phyloP scores from a whole-genome alignment of 2,888 invertebrate genomes.

The Neoscelio sp. region DNA sequence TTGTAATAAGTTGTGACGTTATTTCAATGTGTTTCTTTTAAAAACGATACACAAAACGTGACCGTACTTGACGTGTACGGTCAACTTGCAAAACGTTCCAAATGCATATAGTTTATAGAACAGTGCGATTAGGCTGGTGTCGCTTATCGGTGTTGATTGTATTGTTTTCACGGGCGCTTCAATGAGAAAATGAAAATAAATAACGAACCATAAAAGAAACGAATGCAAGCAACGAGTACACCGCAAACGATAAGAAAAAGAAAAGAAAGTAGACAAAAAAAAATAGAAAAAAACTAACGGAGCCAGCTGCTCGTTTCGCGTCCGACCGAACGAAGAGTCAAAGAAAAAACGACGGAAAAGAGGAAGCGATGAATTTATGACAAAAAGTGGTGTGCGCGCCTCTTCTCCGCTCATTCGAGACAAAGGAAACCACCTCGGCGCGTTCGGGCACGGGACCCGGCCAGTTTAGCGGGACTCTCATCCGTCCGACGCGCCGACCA shows the following conservation, averaged over 20 bases:
- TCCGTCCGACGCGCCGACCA: too few species aligned
- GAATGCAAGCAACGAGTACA: not conserved
- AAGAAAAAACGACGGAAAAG: conserved; percentile 32
- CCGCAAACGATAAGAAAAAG: conserved; percentile 16
- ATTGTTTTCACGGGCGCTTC: conserved; percentile 74
- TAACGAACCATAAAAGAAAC: conserved; percentile 29
- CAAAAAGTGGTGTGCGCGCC: conserved; percentile 33
- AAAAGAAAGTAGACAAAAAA: conserved; percentile 30
- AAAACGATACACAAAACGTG: conserved; percentile 8
- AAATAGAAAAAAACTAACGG: conserved; percentile 13
- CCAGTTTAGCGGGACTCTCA: too few species aligned
- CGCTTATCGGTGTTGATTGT: conserved; percentile 78
- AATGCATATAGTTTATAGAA: conserved; percentile 1
- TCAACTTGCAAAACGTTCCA: not conserved
- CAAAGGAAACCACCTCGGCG: conserved; percentile 36
- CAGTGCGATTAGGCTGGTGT: conserved; percentile 75
- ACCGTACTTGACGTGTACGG: conserved; percentile 2
- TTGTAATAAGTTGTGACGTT: not conserved
- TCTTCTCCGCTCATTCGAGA: conserved; percentile 31
- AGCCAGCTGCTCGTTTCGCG: conserved; percentile 22
- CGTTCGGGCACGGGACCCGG: too few species aligned
- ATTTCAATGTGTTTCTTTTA: conserved; percentile 4
- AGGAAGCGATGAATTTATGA: conserved; percentile 56
- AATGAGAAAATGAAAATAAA: conserved; percentile 15
- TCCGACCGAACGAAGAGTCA: conserved; percentile 9